Evolutionary conservation across 1,140 invertebrate genomes (phyloP), one percentile per base, ranked within the genome.

Genomic region (Paralvinella palmiformis): DNA sequence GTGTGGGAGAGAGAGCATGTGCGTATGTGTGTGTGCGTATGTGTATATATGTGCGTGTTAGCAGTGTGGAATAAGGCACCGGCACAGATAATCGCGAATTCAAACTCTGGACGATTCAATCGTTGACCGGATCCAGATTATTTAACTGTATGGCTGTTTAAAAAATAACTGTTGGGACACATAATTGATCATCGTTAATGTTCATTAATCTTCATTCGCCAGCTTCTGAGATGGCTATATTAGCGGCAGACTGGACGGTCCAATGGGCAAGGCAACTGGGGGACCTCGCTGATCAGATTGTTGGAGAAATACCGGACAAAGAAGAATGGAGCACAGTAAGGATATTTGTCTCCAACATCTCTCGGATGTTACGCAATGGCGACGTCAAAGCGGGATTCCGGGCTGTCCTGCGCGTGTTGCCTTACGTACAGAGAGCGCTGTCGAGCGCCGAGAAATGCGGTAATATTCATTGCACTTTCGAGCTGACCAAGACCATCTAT

Each of bases 401-500:
- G 1, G 48, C 24, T 4, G 24, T 52, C 48, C 24, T 22, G 3
- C 48, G 31, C 24, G 31, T 52, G 31, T 20, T 52, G n/a, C 48
- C 48, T 10, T 52, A 52, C n/a, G 48, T 52, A 22, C 48, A 52
- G 48, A 29, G 48, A n/a, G 48, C 48, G 24, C 24, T 52, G 31
- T 52, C 48, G 48, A 52, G 48, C 48, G 48, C 31, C 10, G 48
- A 52, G 17, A 52, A 57, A 17, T 32, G 33, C 55, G 33, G 20
- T 20, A 57, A 57, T 17, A 15, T 57, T 10, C 22, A 20, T 24
- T 31, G 33, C 55, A 57, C 55, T 7, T 57, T 31, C 55, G 27
- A 57, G 55, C 27, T 57, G 24, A 57, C 55, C 27, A 20, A 57
- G 55, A 57, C 55, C 7, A 57, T 57, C 55, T 32, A 24, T 10